A percentile compares a stretch with the other conserved stretches of the same genome.
Conservation (phyloP, 2,888 invertebrate species). For the Bedellia somnulentella region DNA sequence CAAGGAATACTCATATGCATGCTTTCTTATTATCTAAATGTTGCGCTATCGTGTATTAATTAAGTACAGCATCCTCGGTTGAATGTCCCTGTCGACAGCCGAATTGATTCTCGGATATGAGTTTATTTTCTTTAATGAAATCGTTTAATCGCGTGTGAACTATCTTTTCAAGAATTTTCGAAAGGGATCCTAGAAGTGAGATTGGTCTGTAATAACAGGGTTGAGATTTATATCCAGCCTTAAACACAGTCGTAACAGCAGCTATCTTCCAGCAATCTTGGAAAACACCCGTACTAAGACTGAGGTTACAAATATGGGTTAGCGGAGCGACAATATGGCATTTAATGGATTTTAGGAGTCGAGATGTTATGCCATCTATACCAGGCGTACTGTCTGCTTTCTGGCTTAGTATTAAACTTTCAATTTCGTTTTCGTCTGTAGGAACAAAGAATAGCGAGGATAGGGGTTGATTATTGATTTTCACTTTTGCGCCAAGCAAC, state of each 20-base stretch:
- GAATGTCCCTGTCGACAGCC: constrained; percentile 4
- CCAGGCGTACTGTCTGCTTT: constrained; percentile 4
- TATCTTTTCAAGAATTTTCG: constrained; percentile 7
- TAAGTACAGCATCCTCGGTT: constrained; percentile 5
- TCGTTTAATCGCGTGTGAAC: constrained; percentile 1
- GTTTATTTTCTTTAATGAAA: constrained; percentile 3
- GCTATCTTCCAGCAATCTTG: constrained; percentile 4
- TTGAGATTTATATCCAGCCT: not conserved
- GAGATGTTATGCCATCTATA: not conserved
- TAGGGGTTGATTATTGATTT: too few relatives aligned
- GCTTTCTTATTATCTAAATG: constrained; percentile 1
- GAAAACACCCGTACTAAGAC: constrained; percentile 1
- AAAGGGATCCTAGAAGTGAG: constrained; percentile 3
- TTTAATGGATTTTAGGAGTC: constrained; percentile 1
- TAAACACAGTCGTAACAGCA: constrained; percentile 2
- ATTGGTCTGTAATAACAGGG: constrained; percentile 5
- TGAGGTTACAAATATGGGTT: constrained; percentile 4
- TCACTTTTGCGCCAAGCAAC: too few relatives aligned
- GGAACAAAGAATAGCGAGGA: too few relatives aligned
- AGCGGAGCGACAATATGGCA: not conserved
- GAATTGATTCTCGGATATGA: constrained; percentile 3
- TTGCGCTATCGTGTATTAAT: not conserved
- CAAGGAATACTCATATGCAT: constrained; percentile 7
- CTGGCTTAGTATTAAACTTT: too few relatives aligned
- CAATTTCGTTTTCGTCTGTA: too few relatives aligned